Percentiles rank a stretch among this genome's conserved stretches.
Evolutionary conservation across 2,888 invertebrate genomes (phyloP).

Genomic region (Hypomecis atomaria): DNA sequence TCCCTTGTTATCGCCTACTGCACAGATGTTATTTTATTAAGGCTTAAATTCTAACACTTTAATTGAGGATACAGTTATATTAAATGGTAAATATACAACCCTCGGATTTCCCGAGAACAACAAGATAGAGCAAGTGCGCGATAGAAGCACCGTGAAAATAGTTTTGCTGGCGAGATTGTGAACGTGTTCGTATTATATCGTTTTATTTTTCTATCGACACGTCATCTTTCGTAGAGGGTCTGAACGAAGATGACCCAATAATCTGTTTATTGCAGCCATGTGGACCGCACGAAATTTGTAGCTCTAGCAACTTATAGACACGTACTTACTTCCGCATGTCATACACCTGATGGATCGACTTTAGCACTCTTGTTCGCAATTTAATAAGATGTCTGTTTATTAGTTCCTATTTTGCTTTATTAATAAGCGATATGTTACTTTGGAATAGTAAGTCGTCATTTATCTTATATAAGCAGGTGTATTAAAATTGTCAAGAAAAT

Average conservation of each 20-base stretch:
- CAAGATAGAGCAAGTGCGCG: constrained; percentile 44
- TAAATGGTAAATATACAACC: constrained; percentile 62
- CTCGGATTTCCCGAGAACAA: constrained; percentile 76
- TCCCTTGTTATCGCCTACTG: constrained; percentile 60
- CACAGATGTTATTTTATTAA: constrained; percentile 60
- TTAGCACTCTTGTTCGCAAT: background rate
- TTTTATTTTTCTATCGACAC: constrained; percentile 22
- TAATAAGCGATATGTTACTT: no score
- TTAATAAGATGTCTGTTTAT: background rate
- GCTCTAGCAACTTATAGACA: constrained; percentile 2
- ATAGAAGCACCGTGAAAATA: constrained; percentile 21
- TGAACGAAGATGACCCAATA: constrained; percentile 24
- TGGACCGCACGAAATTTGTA: constrained; percentile 14
- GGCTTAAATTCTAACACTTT: constrained; percentile 66
- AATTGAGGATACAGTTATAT: constrained; percentile 62
- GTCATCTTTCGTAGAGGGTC: constrained; percentile 22
- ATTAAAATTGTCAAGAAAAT: no score
- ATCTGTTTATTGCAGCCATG: constrained; percentile 5
- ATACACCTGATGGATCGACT: constrained; percentile 10
- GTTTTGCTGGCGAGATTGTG: constrained; percentile 8
- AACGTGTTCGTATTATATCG: constrained; percentile 12
- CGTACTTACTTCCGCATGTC: constrained; percentile 18
- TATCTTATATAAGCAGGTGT: no score
- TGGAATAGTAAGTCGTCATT: no score
- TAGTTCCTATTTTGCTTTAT: no score